Base-by-base conservation (phyloP, 2,797 vertebrate species). In the Poeciliopsis infans region DNA sequence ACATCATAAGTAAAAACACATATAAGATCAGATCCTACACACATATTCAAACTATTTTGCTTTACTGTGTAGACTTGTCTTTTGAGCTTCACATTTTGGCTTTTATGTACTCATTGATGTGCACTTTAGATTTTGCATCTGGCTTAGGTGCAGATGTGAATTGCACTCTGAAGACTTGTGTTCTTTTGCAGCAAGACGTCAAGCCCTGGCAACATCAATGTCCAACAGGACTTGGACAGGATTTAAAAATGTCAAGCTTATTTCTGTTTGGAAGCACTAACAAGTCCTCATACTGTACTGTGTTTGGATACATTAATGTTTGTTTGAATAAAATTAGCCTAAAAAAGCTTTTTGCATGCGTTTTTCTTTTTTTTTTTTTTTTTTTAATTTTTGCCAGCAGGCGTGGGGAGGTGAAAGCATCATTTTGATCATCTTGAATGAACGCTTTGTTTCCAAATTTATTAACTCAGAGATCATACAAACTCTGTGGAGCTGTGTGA, bases 401-500 rank as follows among this genome's bases (percentile, higher is more conserved):
- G 20, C 2, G 7, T 23, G 20, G 20, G 4, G 18, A 45, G 71
- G 39, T 46, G 47, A 71, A 36, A 53, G 11, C 20, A 25, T 61
- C 20, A 31, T 15, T 72, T 36, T 80, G 12, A 53, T 45, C n/a
- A 51, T 20, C 15, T 28, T 66, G 33, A 84, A 78, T 76, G 25
- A 28, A 72, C 55, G 36, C 49, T 79, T 79, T 85, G 39, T 45
- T 86, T 77, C 66, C 11, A 16, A 20, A 72, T 33, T 73, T 47
- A 49, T 69, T 2, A 1, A 10, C 69, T 74, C 11, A 41, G 74
- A 79, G 75, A 36, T 77, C 69, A 36, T 47, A 43, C 49, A 83
- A 78, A 77, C 71, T 47, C 87, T 66, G 78, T 31, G 72, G 39
- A 84, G 59, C 41, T 64, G 20, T 83, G 51, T 28, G 72, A 74